phyloP scores from a whole-genome alignment of 2,888 invertebrate genomes.

The Drosophila infuscata region DNA sequence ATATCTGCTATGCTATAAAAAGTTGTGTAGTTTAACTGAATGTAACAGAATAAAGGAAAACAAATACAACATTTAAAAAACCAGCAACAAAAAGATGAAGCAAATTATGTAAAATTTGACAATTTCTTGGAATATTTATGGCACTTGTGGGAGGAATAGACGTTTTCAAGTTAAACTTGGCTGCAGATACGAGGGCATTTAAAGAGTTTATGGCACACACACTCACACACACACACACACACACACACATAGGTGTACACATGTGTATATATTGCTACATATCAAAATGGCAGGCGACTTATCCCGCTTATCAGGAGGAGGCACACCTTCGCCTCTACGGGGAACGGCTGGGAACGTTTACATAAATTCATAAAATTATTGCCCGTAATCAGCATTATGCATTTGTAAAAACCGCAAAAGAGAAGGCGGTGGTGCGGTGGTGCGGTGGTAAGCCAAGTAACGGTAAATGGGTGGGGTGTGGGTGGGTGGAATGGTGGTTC shows the following conservation, averaged over 20 bases:
- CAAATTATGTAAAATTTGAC: conserved; percentile 40
- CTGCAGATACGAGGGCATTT: conserved; percentile 47
- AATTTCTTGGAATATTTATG: conserved; percentile 60
- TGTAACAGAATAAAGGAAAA: neutral
- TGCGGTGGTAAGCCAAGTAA: conserved; percentile 1
- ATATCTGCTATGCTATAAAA: neutral
- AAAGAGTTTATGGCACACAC: conserved; percentile 53
- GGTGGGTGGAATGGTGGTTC: neutral
- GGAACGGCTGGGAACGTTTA: conserved; percentile 54
- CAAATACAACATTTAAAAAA: neutral
- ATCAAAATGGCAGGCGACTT: conserved; percentile 34
- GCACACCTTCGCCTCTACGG: conserved; percentile 45
- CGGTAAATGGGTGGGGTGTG: neutral
- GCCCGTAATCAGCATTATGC: conserved; percentile 84
- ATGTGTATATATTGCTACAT: conserved; percentile 11
- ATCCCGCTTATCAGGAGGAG: conserved; percentile 55
- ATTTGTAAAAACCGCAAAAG: conserved; percentile 82
- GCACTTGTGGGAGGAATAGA: conserved; percentile 52
- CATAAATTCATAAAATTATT: conserved; percentile 83
- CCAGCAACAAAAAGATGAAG: conserved; percentile 5
- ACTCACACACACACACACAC: conserved; percentile 5
- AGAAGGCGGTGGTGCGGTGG: conserved; percentile 38
- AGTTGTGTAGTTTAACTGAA: conserved; percentile 2
- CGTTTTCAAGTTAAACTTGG: conserved; percentile 19
- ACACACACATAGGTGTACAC: neutral